Evolutionary conservation across 1,140 invertebrate species (phyloP).

Genomic region (Gonioctena quinquepunctata): DNA sequence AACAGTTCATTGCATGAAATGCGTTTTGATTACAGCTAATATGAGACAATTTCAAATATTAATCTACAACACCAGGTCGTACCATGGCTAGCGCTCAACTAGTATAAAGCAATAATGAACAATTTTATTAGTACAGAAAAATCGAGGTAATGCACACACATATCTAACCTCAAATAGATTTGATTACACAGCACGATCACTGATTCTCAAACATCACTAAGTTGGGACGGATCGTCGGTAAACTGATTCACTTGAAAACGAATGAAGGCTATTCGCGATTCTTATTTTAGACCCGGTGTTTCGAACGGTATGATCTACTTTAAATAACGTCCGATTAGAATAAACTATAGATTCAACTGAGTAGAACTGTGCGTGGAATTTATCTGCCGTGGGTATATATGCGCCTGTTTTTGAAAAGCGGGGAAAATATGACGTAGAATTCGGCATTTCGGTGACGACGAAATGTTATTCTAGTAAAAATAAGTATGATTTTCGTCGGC

Average conservation of each 20-base stretch:
- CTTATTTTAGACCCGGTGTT: conserved; percentile 30
- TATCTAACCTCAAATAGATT: not conserved
- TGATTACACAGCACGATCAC: not conserved
- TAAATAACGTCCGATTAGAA: not conserved
- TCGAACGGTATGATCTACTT: conserved; percentile 25
- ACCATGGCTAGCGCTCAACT: too few relatives aligned
- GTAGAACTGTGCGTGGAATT: not conserved
- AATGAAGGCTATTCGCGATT: conserved; percentile 28
- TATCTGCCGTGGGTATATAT: not conserved
- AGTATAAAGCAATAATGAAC: too few relatives aligned
- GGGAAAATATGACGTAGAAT: not conserved
- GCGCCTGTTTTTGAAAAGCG: not conserved
- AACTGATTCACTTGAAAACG: conserved; percentile 16
- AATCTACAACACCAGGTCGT: too few relatives aligned
- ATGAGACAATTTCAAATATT: too few relatives aligned
- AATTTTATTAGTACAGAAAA: too few relatives aligned
- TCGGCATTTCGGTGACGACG: not conserved
- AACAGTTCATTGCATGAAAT: too few relatives aligned
- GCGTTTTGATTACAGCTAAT: too few relatives aligned
- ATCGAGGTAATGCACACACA: not conserved
- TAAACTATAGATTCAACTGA: too few relatives aligned
- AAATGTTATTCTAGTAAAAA: not conserved
- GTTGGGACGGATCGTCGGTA: conserved; percentile 10
- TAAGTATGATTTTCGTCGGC: not conserved
- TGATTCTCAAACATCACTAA: not conserved